Evolutionary conservation across 2,888 invertebrate genomes (phyloP), one percentile per base, ranked within the genome.

Genomic region (Linnaemya tessellans): DNA sequence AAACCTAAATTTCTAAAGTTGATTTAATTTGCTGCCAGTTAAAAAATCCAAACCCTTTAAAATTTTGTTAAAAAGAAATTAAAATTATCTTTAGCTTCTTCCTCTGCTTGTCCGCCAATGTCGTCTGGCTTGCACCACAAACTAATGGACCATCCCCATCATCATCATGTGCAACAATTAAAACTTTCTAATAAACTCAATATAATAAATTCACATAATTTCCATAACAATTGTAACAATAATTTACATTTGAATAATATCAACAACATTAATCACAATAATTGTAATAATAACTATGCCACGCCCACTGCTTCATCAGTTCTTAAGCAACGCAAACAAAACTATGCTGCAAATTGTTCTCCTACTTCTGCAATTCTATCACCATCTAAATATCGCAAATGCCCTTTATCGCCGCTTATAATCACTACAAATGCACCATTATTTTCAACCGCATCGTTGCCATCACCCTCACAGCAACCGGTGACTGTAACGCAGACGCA

Each of bases 231-330:
- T 54, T 11, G 15, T 46, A 46, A 46, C 15, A 56, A 60, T 75
- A 73, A 80, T 38, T 73, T 75, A 74, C 89, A 89, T 88, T 89
- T 88, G 87, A 88, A 86, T 87, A 85, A 86, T 88, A 78, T 60
- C 78, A 80, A 88, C 84, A 87, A 88, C 84, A 87, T 82, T 85
- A 86, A 84, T 87, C 81, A 79, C 8, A 51, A 71, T 43, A 80
- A 80, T 51, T 73, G 58, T 82, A 88, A 83, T 86, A 88, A 79
- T 75, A 88, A 86, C 86, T 87, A 89, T 89, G 89, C 88, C 89
- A 90, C 89, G 89, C 89, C 90, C 88, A 91, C 91, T 80, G 79
- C 88, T 84, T 84, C 88, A 62, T 86, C 84, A 86, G 89, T 88
- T 87, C 88, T 89, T 54, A 90, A 90, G 86, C 86, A 86, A 77